Evolutionary conservation across 2,113 vertebrate species (phyloP).

Genomic region (Spheniscus mendiculus): DNA sequence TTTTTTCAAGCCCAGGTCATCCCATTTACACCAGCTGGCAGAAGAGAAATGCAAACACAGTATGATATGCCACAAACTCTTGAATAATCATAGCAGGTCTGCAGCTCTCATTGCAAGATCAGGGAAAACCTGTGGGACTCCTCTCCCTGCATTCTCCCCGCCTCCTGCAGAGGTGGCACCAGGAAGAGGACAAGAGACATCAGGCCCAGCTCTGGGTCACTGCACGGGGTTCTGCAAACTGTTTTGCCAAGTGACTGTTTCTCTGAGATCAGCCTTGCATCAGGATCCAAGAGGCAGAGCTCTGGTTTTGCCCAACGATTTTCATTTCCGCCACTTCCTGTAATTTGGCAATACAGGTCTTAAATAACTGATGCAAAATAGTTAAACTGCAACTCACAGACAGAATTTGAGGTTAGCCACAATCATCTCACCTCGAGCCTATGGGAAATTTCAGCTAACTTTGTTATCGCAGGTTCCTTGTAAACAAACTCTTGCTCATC

Average conservation of each 20-base stretch:
- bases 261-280: not conserved
- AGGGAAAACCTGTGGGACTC: not conserved
- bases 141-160: not conserved
- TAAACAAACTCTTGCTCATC: slow-evolving; percentile 99
- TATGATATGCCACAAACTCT: not conserved
- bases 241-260: not conserved
- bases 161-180: not conserved
- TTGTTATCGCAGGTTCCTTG: slow-evolving; percentile 98
- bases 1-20: not conserved
- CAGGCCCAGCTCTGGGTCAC: not conserved
- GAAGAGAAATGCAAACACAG: not conserved
- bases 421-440: slow-evolving; percentile 87
- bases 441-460: slow-evolving; percentile 96
- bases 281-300: not conserved
- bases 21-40: not conserved
- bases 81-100: not conserved
- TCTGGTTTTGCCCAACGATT: not conserved
- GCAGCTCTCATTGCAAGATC: not conserved
- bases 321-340: not conserved
- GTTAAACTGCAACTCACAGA: not conserved
- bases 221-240: not conserved
- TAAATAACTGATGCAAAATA: not conserved
- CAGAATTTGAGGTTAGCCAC: not conserved
- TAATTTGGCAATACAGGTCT: not conserved
- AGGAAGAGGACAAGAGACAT: not conserved